phyloP scores from a whole-genome alignment of 2,797 vertebrate genomes.

The Cynodonichthys magdalenae region DNA sequence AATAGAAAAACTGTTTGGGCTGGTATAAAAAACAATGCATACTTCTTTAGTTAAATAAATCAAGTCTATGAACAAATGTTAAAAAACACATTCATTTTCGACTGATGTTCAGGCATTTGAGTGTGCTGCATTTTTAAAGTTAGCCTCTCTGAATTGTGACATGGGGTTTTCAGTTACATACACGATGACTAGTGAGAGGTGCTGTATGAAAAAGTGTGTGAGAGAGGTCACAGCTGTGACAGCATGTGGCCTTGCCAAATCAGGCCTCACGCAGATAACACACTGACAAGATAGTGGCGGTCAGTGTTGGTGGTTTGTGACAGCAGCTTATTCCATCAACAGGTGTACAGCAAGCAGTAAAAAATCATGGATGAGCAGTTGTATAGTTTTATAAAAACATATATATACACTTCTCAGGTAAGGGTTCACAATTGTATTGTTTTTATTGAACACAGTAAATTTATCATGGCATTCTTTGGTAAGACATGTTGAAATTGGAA shows the following conservation, averaged over 20 bases:
- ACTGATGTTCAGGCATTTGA: conserved; percentile 5
- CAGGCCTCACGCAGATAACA: conserved; percentile 70
- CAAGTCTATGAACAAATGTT: neutral
- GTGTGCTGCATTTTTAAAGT: neutral
- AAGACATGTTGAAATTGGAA: no score
- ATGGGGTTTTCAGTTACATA: conserved; percentile 3
- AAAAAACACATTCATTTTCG: neutral
- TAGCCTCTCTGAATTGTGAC: conserved; percentile 6
- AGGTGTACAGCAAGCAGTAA: conserved; percentile 34
- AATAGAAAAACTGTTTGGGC: conserved; percentile 1
- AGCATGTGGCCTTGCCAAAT: conserved; percentile 72
- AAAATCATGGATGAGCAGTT: conserved; percentile 11
- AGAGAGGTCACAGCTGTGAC: conserved; percentile 80
- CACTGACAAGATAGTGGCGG: conserved; percentile 72
- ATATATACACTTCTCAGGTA: neutral
- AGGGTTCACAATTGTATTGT: no score
- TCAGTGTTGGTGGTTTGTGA: conserved; percentile 47
- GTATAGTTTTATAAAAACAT: neutral
- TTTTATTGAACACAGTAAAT: no score
- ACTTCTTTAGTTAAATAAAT: neutral
- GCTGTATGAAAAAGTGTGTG: conserved; percentile 53
- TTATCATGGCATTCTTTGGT: no score
- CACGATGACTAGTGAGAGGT: conserved; percentile 4
- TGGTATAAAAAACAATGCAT: neutral
- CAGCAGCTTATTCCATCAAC: conserved; percentile 41